Evolutionary conservation across 2,888 invertebrate species (phyloP), one percentile per base, ranked within the genome.

Genomic region (Drosophila imparisetae): DNA sequence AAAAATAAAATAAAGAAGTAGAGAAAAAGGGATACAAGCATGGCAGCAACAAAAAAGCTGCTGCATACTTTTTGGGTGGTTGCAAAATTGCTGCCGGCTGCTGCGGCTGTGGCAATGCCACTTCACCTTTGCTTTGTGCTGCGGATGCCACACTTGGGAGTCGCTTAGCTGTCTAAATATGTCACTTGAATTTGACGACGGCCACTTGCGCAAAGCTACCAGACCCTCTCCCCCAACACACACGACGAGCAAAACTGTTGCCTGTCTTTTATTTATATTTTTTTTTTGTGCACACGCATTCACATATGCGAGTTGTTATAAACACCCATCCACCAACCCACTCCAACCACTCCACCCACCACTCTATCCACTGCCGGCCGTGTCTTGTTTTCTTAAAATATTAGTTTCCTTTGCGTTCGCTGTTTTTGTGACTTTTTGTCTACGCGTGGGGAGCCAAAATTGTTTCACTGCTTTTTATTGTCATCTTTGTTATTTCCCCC

Each of bases 381-480:
- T 80, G 80, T 75, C 65, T 75, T 89, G 88, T 89, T 90, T 89
- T 87, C 89, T 90, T 90, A 90, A 89, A 85, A 89, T 89, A 90
- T 90, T 89, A 89, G 89, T 85, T 89, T 77, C 83, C 81, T 81
- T 86, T 79, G 76, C 75, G 63, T 48, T 50, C 58, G 58, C 70
- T 32, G 49, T 55, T 65, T 61, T 61, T 53, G 61, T 74, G 73
- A 61, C 69, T 72, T 72, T 75, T 71, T 71, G 40, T 40, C 61
- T 53, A 27, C 45, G 55, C 38, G 55, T 54, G 71, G 79, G 74
- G 69, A 29, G 57, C 58, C 27, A 34, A 87, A 86, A 89, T 86
- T 89, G 86, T 86, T 86, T 86, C 85, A 87, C 87, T 86, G 89
- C 85, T 87, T 89, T 86, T 86, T 89, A 89, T 89, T 86, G 89